These are phyloP conservation scores for Odontesthes bonariensis DNA, from an alignment of 2,113 vertebrate species.

Conservation along the genomic window DNA sequence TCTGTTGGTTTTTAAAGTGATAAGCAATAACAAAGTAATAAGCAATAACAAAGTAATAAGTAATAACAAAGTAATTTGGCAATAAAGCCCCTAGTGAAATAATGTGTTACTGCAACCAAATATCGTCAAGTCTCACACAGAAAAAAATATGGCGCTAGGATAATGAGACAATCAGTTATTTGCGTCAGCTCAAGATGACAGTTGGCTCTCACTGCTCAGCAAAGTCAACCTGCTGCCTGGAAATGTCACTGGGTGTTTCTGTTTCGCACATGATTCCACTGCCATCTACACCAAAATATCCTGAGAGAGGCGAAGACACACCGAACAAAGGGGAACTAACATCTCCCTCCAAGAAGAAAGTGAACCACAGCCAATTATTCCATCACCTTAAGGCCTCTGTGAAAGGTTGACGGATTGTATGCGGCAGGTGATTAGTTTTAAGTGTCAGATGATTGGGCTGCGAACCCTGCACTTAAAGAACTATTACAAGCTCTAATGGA, in stretches of 20 bases:
- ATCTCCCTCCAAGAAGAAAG: constrained; percentile 60
- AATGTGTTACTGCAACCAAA: constrained; percentile 51
- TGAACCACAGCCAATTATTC: constrained; percentile 75
- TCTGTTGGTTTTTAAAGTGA: constrained; percentile 40
- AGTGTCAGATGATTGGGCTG: constrained; percentile 72
- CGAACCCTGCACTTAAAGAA: constrained; percentile 68
- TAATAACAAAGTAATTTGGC: constrained; percentile 47
- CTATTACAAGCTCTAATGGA: constrained; percentile 58
- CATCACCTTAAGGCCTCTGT: constrained; percentile 67
- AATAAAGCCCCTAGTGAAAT: constrained; percentile 56
- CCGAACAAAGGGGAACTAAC: constrained; percentile 58
- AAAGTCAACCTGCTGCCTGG: constrained; percentile 43
- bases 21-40: constrained; percentile 49
- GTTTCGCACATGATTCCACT: constrained; percentile 40
- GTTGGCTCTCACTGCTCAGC: constrained; percentile 48
- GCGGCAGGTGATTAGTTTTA: constrained; percentile 74
- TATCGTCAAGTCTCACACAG: constrained; percentile 50
- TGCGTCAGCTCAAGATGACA: constrained; percentile 66
- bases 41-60: too few relatives aligned
- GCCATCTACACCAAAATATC: constrained; percentile 55
- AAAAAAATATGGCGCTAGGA: constrained; percentile 51
- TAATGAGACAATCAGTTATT: constrained; percentile 74
- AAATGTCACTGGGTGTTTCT: constrained; percentile 54
- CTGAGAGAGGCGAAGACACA: constrained; percentile 36
- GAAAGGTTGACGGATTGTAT: constrained; percentile 68